Evolutionary conservation across 2,113 vertebrate species (phyloP).

Genomic region (Pygoscelis adeliae): DNA sequence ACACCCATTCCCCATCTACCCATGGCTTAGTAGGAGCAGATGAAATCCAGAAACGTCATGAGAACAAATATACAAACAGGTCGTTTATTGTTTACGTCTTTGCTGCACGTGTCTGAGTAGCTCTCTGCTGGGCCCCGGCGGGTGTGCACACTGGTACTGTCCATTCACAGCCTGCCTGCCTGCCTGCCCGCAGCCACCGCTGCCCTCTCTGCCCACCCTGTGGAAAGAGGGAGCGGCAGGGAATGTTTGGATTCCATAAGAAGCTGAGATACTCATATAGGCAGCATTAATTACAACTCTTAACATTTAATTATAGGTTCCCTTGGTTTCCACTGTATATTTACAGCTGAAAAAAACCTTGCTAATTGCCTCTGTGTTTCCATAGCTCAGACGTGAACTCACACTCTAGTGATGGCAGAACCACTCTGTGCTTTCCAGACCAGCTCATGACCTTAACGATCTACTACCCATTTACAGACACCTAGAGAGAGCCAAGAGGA

Average conservation of each 20-base stretch:
- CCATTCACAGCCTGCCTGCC: background rate
- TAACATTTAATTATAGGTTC: conserved; percentile 39
- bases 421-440: background rate
- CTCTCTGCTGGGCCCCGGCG: background rate
- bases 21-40: background rate
- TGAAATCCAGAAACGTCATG: background rate
- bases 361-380: conserved; percentile 8
- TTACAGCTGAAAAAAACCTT: conserved; percentile 1
- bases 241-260: conserved; percentile 40
- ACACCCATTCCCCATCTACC: background rate
- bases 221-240: conserved; percentile 4
- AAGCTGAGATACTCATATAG: conserved; percentile 1
- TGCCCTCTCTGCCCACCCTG: background rate
- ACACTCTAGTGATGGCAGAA: background rate
- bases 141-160: background rate
- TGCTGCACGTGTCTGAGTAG: background rate
- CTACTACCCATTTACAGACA: background rate
- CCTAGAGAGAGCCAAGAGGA: background rate
- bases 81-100: background rate
- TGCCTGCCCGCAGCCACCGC: accelerated
- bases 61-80: background rate
- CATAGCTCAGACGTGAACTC: background rate
- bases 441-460: background rate
- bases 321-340: conserved; percentile 1
- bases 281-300: conserved; percentile 43